These are phyloP conservation scores for Microcaecilia unicolor DNA, from an alignment of 2,797 vertebrate species.

Conservation along the genomic window DNA sequence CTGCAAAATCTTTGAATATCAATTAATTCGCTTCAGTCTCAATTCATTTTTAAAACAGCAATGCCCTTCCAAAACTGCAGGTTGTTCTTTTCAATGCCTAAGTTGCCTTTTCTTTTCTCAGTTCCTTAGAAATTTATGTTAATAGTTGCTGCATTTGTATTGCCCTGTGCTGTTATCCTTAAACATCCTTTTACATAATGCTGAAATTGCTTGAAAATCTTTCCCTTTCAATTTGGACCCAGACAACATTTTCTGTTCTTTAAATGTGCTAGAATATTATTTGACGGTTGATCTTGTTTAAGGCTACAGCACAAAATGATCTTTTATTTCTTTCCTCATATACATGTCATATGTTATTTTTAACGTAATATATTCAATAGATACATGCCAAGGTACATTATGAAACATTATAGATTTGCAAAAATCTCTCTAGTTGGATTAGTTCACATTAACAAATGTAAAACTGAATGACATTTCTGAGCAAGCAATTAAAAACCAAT, in stretches of 20 bases:
- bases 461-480: no score
- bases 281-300: no score
- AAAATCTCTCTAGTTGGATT: not conserved
- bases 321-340: constrained; percentile 52
- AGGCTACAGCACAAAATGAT: constrained; percentile 56
- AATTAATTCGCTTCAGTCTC: constrained; percentile 36
- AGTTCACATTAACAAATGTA: not conserved
- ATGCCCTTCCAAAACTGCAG: no score
- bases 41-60: no score
- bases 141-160: no score
- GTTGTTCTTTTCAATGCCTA: constrained; percentile 66
- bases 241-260: no score
- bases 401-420: not conserved
- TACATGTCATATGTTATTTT: no score
- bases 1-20: constrained; percentile 33
- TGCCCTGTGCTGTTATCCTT: no score
- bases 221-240: no score
- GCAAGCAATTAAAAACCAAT: not conserved
- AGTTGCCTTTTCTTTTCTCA: constrained; percentile 51
- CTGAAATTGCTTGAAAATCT: no score
- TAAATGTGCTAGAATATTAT: no score
- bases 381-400: not conserved
- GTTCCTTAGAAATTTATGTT: constrained; percentile 45
- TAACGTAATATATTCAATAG: constrained; percentile 22
- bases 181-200: no score